These are phyloP conservation scores for Samia ricini DNA, from an alignment of 1,140 invertebrate genomes.

Conservation along the genomic window DNA sequence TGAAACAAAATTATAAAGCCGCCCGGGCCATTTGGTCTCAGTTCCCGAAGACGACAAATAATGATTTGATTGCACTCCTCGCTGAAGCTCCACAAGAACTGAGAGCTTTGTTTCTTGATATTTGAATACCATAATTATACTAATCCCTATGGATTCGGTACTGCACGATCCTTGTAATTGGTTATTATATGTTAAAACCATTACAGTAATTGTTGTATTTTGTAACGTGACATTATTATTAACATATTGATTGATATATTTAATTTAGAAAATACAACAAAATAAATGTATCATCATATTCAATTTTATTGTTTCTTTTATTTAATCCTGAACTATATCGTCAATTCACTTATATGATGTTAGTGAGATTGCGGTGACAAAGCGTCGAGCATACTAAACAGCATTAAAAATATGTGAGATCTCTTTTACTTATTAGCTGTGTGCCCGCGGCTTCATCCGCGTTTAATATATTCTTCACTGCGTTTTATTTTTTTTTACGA, in stretches of 20 bases:
- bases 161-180: background rate
- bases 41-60: conserved; percentile 27
- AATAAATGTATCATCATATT: background rate
- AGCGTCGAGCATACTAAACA: too few relatives aligned
- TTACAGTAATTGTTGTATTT: background rate
- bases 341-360: too few relatives aligned
- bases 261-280: background rate
- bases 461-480: too few relatives aligned
- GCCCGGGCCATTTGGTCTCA: conserved; percentile 31
- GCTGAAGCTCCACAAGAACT: background rate
- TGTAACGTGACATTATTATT: background rate
- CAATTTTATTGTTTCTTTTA: background rate
- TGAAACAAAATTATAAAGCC: conserved; percentile 27
- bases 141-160: background rate
- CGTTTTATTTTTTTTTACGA: too few relatives aligned
- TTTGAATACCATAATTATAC: background rate
- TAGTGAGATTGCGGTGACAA: too few relatives aligned
- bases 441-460: too few relatives aligned
- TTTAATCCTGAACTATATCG: too few relatives aligned
- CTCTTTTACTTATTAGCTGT: too few relatives aligned
- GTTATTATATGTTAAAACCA: background rate
- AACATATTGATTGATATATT: background rate
- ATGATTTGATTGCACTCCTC: conserved; percentile 17
- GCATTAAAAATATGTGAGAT: too few relatives aligned
- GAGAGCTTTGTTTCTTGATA: background rate